Conservation (phyloP, 2,888 invertebrate genomes). For the Drosophila merina region DNA sequence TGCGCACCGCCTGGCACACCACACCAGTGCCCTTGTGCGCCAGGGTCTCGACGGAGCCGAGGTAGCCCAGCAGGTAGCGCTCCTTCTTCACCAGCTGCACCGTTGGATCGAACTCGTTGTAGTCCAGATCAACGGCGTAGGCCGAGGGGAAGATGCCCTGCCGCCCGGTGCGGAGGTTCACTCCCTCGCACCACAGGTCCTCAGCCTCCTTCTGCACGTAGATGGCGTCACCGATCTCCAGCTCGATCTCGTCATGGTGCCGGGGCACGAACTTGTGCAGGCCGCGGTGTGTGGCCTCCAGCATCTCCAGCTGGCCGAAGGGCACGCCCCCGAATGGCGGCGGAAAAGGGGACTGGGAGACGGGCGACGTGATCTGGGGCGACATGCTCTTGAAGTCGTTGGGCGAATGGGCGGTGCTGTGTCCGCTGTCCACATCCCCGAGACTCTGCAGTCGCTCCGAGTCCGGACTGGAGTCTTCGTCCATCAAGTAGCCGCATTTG, state of each 20-base stretch:
- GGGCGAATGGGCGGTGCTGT: conserved; percentile 96
- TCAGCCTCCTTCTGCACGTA: conserved; percentile 98
- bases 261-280: conserved; percentile 97
- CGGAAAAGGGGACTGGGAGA: conserved; percentile 87
- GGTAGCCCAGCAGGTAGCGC: conserved; percentile 94
- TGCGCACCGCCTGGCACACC: conserved; percentile 94
- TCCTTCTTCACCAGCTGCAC: conserved; percentile 93
- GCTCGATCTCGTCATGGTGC: conserved; percentile 97
- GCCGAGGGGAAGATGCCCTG: conserved; percentile 98
- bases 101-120: conserved; percentile 96
- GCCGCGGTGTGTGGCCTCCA: conserved; percentile 97
- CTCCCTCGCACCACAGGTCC: conserved; percentile 99
- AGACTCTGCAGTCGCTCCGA: conserved; percentile 91
- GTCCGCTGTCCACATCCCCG: conserved; percentile 93
- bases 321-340: conserved; percentile 90
- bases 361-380: conserved; percentile 87
- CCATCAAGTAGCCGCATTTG: conserved; percentile 90
- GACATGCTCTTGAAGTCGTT: conserved; percentile 95
- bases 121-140: conserved; percentile 98
- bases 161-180: conserved; percentile 96
- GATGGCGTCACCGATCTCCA: conserved; percentile 98
- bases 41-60: conserved; percentile 97
- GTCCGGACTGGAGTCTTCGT: conserved; percentile 94
- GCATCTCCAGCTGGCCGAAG: conserved; percentile 91
- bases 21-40: conserved; percentile 99